Conservation (phyloP, 35 echinoderm and acorn worm genomes). For the Lytechinus pictus region DNA sequence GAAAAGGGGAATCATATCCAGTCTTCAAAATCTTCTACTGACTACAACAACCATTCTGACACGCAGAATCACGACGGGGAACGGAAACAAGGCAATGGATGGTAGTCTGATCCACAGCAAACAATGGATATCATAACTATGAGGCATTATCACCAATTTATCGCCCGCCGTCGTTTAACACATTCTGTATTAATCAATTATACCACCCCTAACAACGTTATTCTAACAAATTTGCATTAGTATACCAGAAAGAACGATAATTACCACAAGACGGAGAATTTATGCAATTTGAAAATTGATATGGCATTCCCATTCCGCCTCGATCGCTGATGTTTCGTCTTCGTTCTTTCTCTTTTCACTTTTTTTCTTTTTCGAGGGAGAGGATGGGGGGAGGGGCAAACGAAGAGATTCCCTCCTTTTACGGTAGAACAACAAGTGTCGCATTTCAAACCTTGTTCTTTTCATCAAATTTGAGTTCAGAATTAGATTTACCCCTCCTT, state of each 20-base stretch:
- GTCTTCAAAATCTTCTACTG: too few species aligned
- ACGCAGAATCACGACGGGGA: neutral
- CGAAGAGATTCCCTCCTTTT: neutral
- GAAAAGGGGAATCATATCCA: too few species aligned
- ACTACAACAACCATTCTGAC: neutral
- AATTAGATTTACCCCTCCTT: neutral
- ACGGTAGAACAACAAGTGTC: neutral
- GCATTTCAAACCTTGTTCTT: neutral
- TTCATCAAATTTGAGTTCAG: neutral
- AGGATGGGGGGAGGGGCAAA: too few species aligned
- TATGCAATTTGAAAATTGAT: constrained; percentile 34
- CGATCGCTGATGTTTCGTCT: neutral
- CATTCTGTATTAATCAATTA: neutral
- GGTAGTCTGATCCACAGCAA: neutral
- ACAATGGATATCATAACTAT: neutral
- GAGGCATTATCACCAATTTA: neutral
- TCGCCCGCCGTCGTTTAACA: neutral
- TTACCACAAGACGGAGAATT: constrained; percentile 26
- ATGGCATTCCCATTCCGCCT: neutral
- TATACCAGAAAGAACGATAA: neutral
- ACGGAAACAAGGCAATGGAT: neutral
- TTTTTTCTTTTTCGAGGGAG: neutral
- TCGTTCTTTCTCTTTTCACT: neutral
- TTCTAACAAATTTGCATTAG: neutral
- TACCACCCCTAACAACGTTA: neutral